A percentile compares a stretch with the other conserved stretches of the same genome.
phyloP scores from a whole-genome alignment of 2,113 vertebrate species.

The Halichoerus grypus region DNA sequence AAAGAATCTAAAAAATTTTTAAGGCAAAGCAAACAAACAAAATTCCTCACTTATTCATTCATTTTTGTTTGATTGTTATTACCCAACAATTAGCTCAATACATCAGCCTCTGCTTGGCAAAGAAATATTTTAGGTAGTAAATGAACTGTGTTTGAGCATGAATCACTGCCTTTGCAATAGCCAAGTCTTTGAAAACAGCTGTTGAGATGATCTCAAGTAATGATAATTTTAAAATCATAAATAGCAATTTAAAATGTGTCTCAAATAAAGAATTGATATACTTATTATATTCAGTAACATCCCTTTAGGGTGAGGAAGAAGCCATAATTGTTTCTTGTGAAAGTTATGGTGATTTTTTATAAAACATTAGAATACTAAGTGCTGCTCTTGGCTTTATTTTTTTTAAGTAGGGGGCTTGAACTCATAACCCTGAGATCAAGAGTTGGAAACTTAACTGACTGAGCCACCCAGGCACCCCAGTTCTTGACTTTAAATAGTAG shows the following conservation, averaged over 20 bases:
- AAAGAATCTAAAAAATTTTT: neutral
- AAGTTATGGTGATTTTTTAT: neutral
- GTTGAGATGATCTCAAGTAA: slow-evolving; percentile 44
- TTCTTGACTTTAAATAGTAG: neutral
- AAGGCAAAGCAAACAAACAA: neutral
- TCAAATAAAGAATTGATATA: neutral
- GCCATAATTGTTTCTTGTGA: neutral
- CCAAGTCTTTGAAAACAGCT: slow-evolving; percentile 25
- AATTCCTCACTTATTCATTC: neutral
- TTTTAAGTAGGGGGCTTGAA: neutral
- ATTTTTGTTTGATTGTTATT: neutral
- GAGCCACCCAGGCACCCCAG: neutral
- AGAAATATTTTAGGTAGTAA: slow-evolving; percentile 20
- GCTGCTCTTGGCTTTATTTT: neutral
- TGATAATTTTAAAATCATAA: slow-evolving; percentile 57
- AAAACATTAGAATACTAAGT: neutral
- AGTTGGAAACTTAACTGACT: neutral
- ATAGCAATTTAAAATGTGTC: slow-evolving; percentile 49
- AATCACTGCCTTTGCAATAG: neutral
- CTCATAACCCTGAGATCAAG: neutral
- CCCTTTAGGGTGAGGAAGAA: neutral
- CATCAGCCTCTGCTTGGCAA: neutral
- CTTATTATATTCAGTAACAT: slow-evolving; percentile 20
- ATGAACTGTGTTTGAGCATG: neutral
- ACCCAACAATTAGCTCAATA: neutral